Evolutionary conservation across 2,888 invertebrate genomes (phyloP).

Genomic region (Hirtodrosophila trivittata): DNA sequence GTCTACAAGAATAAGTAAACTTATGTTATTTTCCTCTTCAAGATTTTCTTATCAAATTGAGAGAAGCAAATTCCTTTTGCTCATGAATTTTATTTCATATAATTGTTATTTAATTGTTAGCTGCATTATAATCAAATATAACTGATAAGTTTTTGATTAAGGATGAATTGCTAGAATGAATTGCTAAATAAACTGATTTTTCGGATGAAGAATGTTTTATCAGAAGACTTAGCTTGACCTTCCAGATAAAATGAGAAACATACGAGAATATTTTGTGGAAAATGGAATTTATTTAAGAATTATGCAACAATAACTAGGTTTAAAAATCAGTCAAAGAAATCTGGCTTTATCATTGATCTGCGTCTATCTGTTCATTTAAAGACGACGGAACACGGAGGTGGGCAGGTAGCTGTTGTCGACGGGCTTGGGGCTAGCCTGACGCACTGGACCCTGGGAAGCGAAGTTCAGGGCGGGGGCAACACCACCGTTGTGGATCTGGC

Average conservation of each 20-base stretch:
- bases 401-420: constrained; percentile 75
- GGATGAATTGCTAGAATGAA: no score
- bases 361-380: constrained; percentile 51
- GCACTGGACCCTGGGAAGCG: constrained; percentile 68
- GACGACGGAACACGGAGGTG: constrained; percentile 73
- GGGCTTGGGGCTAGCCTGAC: constrained; percentile 47
- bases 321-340: constrained; percentile 72
- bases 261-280: constrained; percentile 42
- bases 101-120: no score
- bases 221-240: no score
- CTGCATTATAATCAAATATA: no score
- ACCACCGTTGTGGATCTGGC: constrained; percentile 71
- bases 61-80: no score
- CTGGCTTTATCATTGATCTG: constrained; percentile 48
- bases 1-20: no score
- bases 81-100: no score
- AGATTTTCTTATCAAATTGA: no score
- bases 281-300: constrained; percentile 70
- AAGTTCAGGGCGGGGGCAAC: constrained; percentile 79
- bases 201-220: no score
- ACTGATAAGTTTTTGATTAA: no score
- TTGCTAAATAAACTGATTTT: no score
- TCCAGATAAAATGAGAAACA: neutral
- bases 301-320: constrained; percentile 73
- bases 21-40: no score